A percentile compares a stretch with the other conserved stretches of the same genome.
Conservation (phyloP, 2,113 vertebrate genomes). For the Syrrhaptes paradoxus region DNA sequence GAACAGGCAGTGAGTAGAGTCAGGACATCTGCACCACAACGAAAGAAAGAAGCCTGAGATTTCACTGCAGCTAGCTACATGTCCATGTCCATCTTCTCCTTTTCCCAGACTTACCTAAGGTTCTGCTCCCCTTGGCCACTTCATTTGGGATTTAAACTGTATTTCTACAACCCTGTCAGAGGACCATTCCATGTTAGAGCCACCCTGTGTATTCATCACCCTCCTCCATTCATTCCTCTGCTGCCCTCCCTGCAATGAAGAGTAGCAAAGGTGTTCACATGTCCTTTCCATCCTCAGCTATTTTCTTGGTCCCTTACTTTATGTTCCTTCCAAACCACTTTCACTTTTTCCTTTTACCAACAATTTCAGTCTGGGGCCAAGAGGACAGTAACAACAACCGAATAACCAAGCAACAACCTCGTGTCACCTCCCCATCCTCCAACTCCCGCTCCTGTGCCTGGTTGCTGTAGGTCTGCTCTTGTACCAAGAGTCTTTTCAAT, state of each 20-base stretch:
- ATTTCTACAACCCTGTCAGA: neutral
- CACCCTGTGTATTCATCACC: neutral
- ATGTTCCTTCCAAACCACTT: neutral
- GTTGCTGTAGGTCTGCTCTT: neutral
- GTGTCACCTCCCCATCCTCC: neutral
- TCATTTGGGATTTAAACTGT: neutral
- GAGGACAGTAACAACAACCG: neutral
- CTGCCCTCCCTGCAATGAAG: neutral
- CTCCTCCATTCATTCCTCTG: neutral
- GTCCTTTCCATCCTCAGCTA: neutral
- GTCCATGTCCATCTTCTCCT: neutral
- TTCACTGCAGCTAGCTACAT: neutral
- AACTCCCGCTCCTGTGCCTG: neutral
- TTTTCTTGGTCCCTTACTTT: neutral
- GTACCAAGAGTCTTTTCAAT: neutral
- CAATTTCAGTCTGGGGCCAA: neutral
- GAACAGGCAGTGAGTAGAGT: rapidly evolving
- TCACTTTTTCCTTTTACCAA: neutral
- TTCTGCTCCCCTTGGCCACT: neutral
- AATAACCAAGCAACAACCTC: neutral
- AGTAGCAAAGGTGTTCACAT: neutral
- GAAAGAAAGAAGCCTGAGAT: neutral
- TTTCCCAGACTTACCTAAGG: neutral
- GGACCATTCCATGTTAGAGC: neutral
- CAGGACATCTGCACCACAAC: neutral